Percentiles rank a stretch among this genome's conserved stretches.
Conservation (phyloP, 2,113 vertebrate species). For the Podarcis cretensis region DNA sequence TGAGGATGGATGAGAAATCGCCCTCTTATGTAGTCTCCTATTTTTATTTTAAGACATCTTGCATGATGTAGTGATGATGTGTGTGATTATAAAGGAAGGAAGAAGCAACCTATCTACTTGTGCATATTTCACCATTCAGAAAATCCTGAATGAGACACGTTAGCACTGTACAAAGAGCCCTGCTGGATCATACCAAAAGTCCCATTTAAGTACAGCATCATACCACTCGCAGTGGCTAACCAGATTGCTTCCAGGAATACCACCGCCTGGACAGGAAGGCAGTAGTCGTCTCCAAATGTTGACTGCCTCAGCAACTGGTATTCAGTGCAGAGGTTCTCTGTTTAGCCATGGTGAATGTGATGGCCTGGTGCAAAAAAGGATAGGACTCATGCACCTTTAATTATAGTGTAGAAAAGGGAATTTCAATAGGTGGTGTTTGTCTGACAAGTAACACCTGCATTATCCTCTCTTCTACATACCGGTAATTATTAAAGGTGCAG, state of each 20-base stretch:
- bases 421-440: no score
- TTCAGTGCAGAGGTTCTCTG: background rate
- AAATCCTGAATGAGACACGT: background rate
- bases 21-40: background rate
- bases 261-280: no score
- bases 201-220: background rate
- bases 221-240: no score
- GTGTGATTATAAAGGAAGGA: background rate
- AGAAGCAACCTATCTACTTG: background rate
- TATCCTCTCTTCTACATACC: no score
- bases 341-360: no score
- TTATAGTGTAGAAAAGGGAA: no score
- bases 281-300: background rate
- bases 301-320: background rate
- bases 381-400: no score
- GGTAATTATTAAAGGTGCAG: no score
- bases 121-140: background rate
- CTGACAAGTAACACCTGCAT: no score
- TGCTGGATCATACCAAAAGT: background rate
- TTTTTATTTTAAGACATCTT: background rate
- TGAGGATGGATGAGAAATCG: background rate
- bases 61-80: background rate
- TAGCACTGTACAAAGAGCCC: background rate
- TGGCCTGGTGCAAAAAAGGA: no score
- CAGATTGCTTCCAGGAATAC: no score